These are phyloP conservation scores for Linhomoeus sp. DNA, from an alignment of 2,888 invertebrate genomes.

Conservation along the genomic window DNA sequence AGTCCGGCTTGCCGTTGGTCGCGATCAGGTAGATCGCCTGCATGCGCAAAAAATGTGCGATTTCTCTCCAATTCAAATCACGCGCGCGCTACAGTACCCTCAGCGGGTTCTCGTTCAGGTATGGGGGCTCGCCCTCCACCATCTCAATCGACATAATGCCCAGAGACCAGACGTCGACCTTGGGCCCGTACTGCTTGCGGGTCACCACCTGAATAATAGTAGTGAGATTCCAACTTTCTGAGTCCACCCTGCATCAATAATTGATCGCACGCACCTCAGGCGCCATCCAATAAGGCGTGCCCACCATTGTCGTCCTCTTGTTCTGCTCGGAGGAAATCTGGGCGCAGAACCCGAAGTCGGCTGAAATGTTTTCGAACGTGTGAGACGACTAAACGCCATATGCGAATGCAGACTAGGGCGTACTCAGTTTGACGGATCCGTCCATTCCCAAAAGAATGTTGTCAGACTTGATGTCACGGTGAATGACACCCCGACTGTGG, in stretches of 20 bases:
- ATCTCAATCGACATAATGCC: constrained; percentile 99
- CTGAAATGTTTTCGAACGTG: no score
- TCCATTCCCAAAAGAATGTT: constrained; percentile 93
- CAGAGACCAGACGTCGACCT: constrained; percentile 96
- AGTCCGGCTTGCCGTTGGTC: constrained; percentile 96
- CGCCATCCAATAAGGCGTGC: constrained; percentile 68
- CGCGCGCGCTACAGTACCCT: constrained; percentile 44
- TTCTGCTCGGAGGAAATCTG: constrained; percentile 98
- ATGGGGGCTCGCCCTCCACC: constrained; percentile 99
- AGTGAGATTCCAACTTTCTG: no score
- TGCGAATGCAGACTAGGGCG: constrained; percentile 35
- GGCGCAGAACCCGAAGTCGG: constrained; percentile 98
- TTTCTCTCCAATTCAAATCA: no score
- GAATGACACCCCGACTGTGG: constrained; percentile 91
- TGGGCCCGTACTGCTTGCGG: constrained; percentile 94
- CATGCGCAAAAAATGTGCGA: no score
- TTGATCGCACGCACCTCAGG: constrained; percentile 10
- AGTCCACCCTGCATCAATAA: no score
- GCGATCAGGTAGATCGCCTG: constrained; percentile 88
- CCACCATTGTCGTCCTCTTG: constrained; percentile 97
- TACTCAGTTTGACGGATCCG: constrained; percentile 86
- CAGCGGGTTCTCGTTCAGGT: constrained; percentile 91
- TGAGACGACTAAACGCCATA: no score
- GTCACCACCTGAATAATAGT: constrained; percentile 72
- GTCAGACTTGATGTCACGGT: constrained; percentile 76